Conservation (phyloP, 2,888 invertebrate genomes). For the Thalpophila matura region DNA sequence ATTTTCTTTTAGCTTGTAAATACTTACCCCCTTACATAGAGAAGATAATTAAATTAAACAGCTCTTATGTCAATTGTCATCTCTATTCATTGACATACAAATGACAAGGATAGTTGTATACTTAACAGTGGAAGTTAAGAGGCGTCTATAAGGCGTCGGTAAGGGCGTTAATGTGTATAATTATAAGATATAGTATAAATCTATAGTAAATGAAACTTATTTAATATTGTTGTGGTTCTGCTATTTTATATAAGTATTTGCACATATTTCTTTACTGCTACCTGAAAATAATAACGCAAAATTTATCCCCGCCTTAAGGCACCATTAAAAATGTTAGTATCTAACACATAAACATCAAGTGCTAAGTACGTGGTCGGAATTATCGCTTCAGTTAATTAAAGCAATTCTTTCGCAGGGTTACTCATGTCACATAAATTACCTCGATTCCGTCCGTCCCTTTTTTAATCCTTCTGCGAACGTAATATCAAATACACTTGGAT, state of each 20-base stretch:
- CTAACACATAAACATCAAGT: conserved; percentile 20
- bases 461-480: conserved; percentile 24
- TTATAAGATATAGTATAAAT: no score
- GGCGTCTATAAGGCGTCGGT: no score
- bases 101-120: no score
- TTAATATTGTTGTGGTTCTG: no score
- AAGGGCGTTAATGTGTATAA: no score
- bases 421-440: conserved; percentile 36
- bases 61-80: no score
- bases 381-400: conserved; percentile 48
- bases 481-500: conserved; percentile 30
- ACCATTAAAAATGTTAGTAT: conserved; percentile 19
- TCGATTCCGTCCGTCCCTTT: conserved; percentile 22
- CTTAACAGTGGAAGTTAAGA: no score
- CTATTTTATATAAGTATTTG: not conserved
- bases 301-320: conserved; percentile 13
- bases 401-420: conserved; percentile 38
- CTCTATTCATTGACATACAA: no score
- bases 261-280: conserved; percentile 3
- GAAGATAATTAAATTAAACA: no score
- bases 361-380: conserved; percentile 27
- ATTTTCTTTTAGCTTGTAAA: no score
- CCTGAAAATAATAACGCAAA: conserved; percentile 22
- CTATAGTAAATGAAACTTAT: no score
- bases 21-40: no score